Evolutionary conservation across 1,140 invertebrate genomes (phyloP).

Genomic region (Melitaea cinxia): DNA sequence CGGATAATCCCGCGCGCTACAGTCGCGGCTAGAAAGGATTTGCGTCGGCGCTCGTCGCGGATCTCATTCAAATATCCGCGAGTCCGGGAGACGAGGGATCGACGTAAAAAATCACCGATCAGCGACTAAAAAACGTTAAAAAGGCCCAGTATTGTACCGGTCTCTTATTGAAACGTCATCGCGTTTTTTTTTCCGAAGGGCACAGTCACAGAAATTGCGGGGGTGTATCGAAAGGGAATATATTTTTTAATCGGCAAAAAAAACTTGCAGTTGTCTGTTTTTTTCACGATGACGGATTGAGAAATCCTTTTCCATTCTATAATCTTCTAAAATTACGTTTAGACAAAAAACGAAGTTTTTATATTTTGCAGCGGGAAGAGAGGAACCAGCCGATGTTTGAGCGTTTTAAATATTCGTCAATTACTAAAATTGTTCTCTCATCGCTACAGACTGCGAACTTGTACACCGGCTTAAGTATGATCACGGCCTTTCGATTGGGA

Average conservation of each 20-base stretch:
- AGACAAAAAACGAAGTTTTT: conserved; percentile 4
- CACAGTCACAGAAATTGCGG: conserved; percentile 41
- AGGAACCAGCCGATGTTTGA: not conserved
- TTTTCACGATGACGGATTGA: conserved; percentile 42
- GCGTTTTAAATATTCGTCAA: not conserved
- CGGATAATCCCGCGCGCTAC: conserved; percentile 26
- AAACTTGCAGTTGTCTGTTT: conserved; percentile 55
- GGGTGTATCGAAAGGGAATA: conserved; percentile 29
- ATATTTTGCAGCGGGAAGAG: not conserved
- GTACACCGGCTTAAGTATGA: too few relatives aligned
- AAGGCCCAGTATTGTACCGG: conserved; percentile 38
- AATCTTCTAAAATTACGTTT: conserved; percentile 45
- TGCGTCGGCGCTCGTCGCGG: conserved; percentile 26
- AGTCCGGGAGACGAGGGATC: conserved; percentile 24
- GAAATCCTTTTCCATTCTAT: conserved; percentile 43
- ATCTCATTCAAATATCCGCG: conserved; percentile 42
- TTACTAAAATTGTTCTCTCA: too few relatives aligned
- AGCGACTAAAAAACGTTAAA: conserved; percentile 44
- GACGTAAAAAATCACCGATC: conserved; percentile 26
- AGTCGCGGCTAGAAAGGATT: conserved; percentile 48
- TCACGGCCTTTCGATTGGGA: too few relatives aligned
- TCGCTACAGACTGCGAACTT: too few relatives aligned
- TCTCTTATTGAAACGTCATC: conserved; percentile 63
- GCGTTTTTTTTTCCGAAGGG: conserved; percentile 55
- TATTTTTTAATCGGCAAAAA: conserved; percentile 43